phyloP scores from a whole-genome alignment of 2,113 vertebrate species.

The Etia nguti region DNA sequence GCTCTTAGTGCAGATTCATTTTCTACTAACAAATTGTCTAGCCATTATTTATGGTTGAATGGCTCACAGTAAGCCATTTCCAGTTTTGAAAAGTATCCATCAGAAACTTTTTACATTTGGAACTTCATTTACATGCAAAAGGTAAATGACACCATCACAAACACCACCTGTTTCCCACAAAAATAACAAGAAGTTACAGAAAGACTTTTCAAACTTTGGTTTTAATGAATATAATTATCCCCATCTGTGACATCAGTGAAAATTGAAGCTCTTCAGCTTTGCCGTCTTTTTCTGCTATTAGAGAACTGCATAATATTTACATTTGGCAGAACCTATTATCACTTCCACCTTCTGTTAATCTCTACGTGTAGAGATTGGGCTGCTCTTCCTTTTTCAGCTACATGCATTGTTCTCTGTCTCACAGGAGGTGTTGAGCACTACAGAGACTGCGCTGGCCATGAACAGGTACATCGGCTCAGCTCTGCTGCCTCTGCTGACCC shows the following conservation, averaged over 20 bases:
- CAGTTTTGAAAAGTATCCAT: neutral
- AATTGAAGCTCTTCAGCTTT: neutral
- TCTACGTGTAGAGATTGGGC: neutral
- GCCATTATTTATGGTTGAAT: neutral
- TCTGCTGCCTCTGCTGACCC: conserved; percentile 90
- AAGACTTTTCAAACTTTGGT: neutral
- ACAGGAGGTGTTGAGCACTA: conserved; percentile 89
- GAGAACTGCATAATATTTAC: neutral
- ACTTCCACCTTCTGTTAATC: neutral
- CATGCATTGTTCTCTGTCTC: neutral
- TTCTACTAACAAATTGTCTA: neutral
- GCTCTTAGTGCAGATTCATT: neutral
- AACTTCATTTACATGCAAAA: neutral
- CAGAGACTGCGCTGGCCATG: conserved; percentile 89
- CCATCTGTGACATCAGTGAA: neutral
- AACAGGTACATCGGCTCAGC: conserved; percentile 92
- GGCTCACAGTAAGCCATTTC: neutral
- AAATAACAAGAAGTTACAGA: neutral
- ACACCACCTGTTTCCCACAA: neutral
- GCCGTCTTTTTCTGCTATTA: neutral
- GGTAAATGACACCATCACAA: neutral
- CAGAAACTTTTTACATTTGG: neutral
- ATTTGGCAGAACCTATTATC: neutral
- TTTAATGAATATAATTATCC: neutral
- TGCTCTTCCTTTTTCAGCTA: neutral